Base-by-base conservation (phyloP, 2,797 vertebrate genomes). In the Cirrhinus mrigala region DNA sequence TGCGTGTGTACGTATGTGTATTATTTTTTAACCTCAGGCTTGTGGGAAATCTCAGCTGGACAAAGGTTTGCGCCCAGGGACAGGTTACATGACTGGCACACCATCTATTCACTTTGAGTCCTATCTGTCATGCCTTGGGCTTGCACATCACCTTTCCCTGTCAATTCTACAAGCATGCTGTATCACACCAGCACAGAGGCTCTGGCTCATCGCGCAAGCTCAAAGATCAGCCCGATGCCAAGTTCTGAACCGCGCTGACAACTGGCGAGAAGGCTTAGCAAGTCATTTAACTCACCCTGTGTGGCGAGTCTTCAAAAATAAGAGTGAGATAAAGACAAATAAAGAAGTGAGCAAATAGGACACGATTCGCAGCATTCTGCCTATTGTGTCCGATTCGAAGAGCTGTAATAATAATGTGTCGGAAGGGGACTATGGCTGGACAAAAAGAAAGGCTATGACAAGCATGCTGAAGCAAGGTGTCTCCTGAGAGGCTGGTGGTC, bases 271-370 rank as follows among this genome's bases (percentile, higher is more conserved):
- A 52, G 22, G 81, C 64, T 86, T 82, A 58, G 79, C 64, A 60
- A 89, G 71, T 84, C 50, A 76, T 64, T 86, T 66, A 88, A 91
- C 82, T 87, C 73, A 79, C 89, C 90, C 86, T 90, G 87, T 87
- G 89, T 82, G 81, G 87, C 74, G 81, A 40, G 75, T 18, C 76
- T 56, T 18, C 22, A 75, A 52, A 87, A 79, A 84, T 73, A 85
- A 68, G 2, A 56, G 40, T 8, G 77, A 82, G 79, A 87, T 87
- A 82, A 84, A 82, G 54, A 81, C 54, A 50, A 85, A 85, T 64
- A 73, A 83, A 85, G 33, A 22, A 52, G 50, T n/a, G 62, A 64
- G 70, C 37, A 58, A 75, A 69, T 40, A 75, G 58, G 52, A 62
- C 46, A 71, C 60, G 58, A 62, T 82, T 29, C 11, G 0, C 76